Percentiles rank a stretch among this genome's conserved stretches.
These are phyloP conservation scores for Siniperca obscura DNA, from an alignment of 2,797 vertebrate genomes.

Conservation along the genomic window DNA sequence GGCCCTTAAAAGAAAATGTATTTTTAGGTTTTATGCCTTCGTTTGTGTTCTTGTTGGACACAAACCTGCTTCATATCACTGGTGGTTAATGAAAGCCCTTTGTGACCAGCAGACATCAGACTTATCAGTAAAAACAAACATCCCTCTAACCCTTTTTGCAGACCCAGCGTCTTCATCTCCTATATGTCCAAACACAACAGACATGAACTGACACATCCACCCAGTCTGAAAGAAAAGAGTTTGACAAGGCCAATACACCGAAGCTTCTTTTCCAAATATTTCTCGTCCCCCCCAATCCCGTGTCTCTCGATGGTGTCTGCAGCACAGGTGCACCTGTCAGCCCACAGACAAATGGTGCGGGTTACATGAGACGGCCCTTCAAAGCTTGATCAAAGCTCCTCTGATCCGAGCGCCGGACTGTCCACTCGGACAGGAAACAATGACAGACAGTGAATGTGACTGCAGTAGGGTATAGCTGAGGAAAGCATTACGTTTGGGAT, in stretches of 20 bases:
- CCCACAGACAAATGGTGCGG: slow-evolving; percentile 60
- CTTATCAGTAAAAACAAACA: slow-evolving; percentile 46
- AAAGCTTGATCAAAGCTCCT: slow-evolving; percentile 74
- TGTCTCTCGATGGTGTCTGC: slow-evolving; percentile 27
- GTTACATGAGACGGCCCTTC: slow-evolving; percentile 60
- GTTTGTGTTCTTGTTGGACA: slow-evolving; percentile 10
- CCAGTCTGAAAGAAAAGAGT: slow-evolving; percentile 20
- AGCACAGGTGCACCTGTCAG: slow-evolving; percentile 64
- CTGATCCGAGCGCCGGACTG: slow-evolving; percentile 51
- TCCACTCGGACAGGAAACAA: slow-evolving; percentile 48
- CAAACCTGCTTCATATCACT: neutral
- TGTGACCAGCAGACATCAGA: slow-evolving; percentile 34
- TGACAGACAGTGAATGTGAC: slow-evolving; percentile 11
- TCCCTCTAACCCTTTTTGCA: slow-evolving; percentile 19
- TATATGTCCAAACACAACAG: slow-evolving; percentile 38
- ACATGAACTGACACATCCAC: slow-evolving; percentile 38
- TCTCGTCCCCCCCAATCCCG: slow-evolving; percentile 12
- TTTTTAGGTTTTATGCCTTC: neutral
- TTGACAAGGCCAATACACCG: slow-evolving; percentile 51
- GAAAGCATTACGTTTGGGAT: neutral
- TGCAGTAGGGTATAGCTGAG: neutral
- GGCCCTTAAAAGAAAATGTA: neutral
- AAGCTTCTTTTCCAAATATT: slow-evolving; percentile 48
- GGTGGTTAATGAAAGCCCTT: slow-evolving; percentile 15
- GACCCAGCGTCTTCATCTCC: slow-evolving; percentile 20